Conservation (phyloP, 2,888 invertebrate species). For the Latheticus oryzae region DNA sequence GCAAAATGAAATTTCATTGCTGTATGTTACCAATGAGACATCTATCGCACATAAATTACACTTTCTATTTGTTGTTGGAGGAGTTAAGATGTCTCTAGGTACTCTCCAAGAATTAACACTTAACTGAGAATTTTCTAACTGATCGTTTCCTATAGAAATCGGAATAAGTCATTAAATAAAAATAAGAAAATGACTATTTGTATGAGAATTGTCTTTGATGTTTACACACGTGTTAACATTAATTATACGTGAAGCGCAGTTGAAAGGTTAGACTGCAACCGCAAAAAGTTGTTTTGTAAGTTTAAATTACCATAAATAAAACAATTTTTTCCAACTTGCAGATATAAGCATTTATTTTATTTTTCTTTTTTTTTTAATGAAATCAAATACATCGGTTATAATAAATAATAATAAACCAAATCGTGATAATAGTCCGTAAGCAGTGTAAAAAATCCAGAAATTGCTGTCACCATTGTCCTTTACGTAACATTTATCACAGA, state of each 20-base stretch:
- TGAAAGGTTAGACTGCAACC: conserved; percentile 16
- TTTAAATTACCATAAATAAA: conserved; percentile 12
- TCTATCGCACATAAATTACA: conserved; percentile 24
- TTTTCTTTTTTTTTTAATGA: too few species aligned
- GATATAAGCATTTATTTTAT: conserved; percentile 41
- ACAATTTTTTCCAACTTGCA: conserved; percentile 36
- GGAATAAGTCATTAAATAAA: too few species aligned
- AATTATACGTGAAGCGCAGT: conserved; percentile 8
- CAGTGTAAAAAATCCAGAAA: conserved; percentile 22
- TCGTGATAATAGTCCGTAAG: conserved; percentile 34
- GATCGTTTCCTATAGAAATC: too few species aligned
- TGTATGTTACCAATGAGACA: conserved; percentile 15
- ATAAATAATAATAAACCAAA: conserved; percentile 30
- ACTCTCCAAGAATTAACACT: neutral
- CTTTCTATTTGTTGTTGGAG: conserved; percentile 9
- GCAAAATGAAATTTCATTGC: conserved; percentile 22
- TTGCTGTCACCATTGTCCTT: conserved; percentile 30
- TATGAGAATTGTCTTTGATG: conserved; percentile 6
- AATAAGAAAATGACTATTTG: too few species aligned
- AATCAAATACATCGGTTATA: conserved; percentile 26
- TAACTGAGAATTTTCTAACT: neutral
- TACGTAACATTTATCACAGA: conserved; percentile 45
- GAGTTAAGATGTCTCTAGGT: conserved; percentile 30
- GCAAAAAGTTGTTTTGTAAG: conserved; percentile 17
- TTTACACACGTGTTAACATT: conserved; percentile 13